Percentiles rank a stretch among this genome's conserved stretches.
Conservation (phyloP, 2,113 vertebrate species). For the Silurus glanis region DNA sequence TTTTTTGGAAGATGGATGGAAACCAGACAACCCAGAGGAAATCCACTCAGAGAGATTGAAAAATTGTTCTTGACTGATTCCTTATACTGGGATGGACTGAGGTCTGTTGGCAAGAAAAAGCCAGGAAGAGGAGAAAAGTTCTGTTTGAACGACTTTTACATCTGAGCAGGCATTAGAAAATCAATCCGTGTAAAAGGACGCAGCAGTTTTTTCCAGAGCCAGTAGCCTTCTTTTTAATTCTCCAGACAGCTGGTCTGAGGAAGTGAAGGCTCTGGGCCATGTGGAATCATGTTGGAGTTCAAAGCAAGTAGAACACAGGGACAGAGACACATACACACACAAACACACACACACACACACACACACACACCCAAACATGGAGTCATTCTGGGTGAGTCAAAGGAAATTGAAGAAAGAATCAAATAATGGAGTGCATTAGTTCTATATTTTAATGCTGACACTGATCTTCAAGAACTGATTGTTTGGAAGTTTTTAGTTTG, state of each 20-base stretch:
- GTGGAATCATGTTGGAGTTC: conserved; percentile 48
- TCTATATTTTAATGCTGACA: not conserved
- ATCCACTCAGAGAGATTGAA: not conserved
- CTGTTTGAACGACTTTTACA: conserved; percentile 42
- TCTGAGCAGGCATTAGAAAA: conserved; percentile 58
- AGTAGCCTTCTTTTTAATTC: conserved; percentile 56
- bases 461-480: not conserved
- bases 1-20: not conserved
- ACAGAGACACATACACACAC: not conserved
- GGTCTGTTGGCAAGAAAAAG: conserved; percentile 30
- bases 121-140: conserved; percentile 54
- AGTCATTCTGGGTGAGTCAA: not conserved
- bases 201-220: conserved; percentile 58
- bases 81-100: conserved; percentile 37
- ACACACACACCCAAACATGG: not conserved
- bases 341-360: conserved; percentile 7
- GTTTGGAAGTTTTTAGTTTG: not conserved
- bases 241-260: conserved; percentile 61
- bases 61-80: not conserved
- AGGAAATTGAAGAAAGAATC: not conserved
- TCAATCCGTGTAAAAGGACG: conserved; percentile 49
- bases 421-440: not conserved
- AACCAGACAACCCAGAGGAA: not conserved
- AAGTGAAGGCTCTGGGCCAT: conserved; percentile 31
- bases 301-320: conserved; percentile 44